Percentiles rank a stretch among this genome's conserved stretches.
phyloP scores from a whole-genome alignment of 2,797 vertebrate genomes.

The Pantherophis alleghaniensis region DNA sequence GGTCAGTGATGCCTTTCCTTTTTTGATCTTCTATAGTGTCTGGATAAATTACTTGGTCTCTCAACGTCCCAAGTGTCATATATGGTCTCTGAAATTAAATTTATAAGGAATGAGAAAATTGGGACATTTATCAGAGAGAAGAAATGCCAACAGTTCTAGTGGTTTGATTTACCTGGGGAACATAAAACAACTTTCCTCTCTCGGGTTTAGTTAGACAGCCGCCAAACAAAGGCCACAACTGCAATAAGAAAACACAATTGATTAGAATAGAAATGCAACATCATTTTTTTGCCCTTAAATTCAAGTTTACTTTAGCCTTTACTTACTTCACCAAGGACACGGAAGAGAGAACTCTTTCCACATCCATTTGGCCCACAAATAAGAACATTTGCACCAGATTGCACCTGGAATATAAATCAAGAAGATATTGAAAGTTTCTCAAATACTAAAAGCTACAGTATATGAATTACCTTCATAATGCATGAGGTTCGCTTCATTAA shows the following conservation, averaged over 20 bases:
- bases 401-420: slow-evolving; percentile 77
- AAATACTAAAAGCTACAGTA: neutral
- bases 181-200: slow-evolving; percentile 95
- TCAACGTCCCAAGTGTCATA: slow-evolving; percentile 93
- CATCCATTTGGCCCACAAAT: slow-evolving; percentile 97
- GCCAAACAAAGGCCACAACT: slow-evolving; percentile 98
- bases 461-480: neutral
- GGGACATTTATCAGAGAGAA: neutral
- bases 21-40: slow-evolving; percentile 89
- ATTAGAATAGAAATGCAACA: slow-evolving; percentile 10
- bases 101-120: slow-evolving; percentile 14
- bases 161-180: slow-evolving; percentile 87
- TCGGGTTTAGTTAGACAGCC: slow-evolving; percentile 95
- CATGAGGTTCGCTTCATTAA: neutral
- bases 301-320: neutral
- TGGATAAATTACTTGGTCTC: slow-evolving; percentile 98
- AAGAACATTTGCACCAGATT: slow-evolving; percentile 92
- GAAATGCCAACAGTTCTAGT: slow-evolving; percentile 5
- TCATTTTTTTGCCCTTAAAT: neutral
- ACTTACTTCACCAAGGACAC: slow-evolving; percentile 93
- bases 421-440: neutral
- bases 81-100: slow-evolving; percentile 86
- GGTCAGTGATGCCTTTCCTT: slow-evolving; percentile 90
- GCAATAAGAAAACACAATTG: slow-evolving; percentile 19
- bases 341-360: slow-evolving; percentile 96